phyloP scores from a whole-genome alignment of 2,113 vertebrate genomes.

The Microcebus tavaratra region DNA sequence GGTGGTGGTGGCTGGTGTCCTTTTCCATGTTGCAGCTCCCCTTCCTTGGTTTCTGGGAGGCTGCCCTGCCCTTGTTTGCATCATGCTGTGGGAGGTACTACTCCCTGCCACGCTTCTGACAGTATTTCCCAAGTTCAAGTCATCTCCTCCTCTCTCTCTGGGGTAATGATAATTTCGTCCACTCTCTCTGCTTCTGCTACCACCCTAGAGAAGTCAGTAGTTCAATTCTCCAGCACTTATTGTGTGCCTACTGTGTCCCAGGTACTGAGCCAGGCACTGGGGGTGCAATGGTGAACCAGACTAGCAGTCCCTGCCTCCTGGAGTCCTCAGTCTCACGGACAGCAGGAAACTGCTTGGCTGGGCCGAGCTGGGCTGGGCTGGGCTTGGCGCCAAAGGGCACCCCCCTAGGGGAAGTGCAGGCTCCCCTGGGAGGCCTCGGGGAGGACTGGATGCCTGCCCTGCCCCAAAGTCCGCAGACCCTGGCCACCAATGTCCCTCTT shows the following conservation, averaged over 20 bases:
- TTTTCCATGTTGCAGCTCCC: not conserved
- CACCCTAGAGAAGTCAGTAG: fast-evolving
- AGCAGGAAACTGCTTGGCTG: too few relatives aligned
- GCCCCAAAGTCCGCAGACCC: not conserved
- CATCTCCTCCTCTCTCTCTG: too few relatives aligned
- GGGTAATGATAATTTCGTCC: not conserved
- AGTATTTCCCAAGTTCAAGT: not conserved
- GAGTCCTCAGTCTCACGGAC: not conserved
- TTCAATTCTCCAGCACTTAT: fast-evolving
- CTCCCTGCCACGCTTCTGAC: not conserved
- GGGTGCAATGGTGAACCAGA: not conserved
- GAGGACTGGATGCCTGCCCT: not conserved
- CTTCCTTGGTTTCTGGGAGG: not conserved
- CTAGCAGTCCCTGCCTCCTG: not conserved
- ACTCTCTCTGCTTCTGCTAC: not conserved
- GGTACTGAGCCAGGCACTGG: not conserved
- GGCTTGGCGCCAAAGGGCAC: fast-evolving
- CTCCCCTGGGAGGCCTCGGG: not conserved
- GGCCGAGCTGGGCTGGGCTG: not conserved
- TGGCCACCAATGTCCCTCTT: not conserved
- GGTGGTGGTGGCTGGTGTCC: fast-evolving
- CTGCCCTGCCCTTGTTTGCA: fast-evolving
- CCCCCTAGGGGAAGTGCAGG: fast-evolving
- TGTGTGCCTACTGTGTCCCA: fast-evolving
- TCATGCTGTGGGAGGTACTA: fast-evolving